These are phyloP conservation scores for Callimorpha dominula DNA, from an alignment of 2,888 invertebrate species.

Conservation along the genomic window DNA sequence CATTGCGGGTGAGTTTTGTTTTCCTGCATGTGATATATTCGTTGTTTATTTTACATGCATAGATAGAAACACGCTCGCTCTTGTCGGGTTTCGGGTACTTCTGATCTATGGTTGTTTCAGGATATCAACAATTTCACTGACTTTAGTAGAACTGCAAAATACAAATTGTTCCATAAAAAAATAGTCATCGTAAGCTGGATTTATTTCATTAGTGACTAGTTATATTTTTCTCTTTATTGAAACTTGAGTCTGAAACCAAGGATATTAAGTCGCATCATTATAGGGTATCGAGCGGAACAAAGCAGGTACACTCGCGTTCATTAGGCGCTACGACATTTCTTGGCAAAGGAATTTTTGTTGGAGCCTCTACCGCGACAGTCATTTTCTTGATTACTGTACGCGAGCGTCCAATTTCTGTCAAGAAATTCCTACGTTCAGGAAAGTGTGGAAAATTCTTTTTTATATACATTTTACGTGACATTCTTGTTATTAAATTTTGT, in stretches of 20 bases:
- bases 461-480: slow-evolving; percentile 12
- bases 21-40: too few relatives aligned
- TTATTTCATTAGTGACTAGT: too few relatives aligned
- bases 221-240: neutral
- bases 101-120: too few relatives aligned
- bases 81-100: too few relatives aligned
- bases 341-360: slow-evolving; percentile 51
- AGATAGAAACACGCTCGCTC: too few relatives aligned
- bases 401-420: slow-evolving; percentile 50
- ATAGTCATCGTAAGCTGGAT: too few relatives aligned
- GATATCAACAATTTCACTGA: too few relatives aligned
- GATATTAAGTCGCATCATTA: slow-evolving; percentile 43
- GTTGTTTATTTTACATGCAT: too few relatives aligned
- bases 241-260: slow-evolving; percentile 15
- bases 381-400: slow-evolving; percentile 56
- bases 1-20: too few relatives aligned
- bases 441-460: slow-evolving; percentile 24
- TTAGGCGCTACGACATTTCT: slow-evolving; percentile 50
- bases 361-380: slow-evolving; percentile 37
- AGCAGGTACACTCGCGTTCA: slow-evolving; percentile 51
- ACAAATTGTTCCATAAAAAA: too few relatives aligned
- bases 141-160: too few relatives aligned
- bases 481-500: slow-evolving; percentile 19
- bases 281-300: slow-evolving; percentile 54
- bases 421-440: slow-evolving; percentile 30